A percentile compares a stretch with the other conserved stretches of the same genome.
Evolutionary conservation across 1,140 invertebrate genomes (phyloP).

Genomic region (Liolophura sinensis): DNA sequence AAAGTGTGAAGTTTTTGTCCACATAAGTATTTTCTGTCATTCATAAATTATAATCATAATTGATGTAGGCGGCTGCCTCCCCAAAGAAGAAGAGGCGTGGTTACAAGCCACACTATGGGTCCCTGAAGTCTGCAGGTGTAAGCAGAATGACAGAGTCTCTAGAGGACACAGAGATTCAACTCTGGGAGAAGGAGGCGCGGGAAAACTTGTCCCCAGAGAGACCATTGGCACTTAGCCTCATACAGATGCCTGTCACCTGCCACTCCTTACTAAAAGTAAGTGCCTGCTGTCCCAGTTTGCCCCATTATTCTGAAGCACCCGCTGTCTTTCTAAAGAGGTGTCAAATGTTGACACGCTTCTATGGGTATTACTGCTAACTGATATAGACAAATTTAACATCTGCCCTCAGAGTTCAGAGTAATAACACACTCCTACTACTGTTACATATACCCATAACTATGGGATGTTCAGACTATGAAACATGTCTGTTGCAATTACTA

Average conservation of each 20-base stretch:
- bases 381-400: too few species aligned
- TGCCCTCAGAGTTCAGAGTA: too few species aligned
- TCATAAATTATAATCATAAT: neutral
- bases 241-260: constrained; percentile 51
- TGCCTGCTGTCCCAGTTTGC: neutral
- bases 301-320: too few species aligned
- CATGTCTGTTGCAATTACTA: too few species aligned
- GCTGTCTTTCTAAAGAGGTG: too few species aligned
- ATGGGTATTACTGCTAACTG: too few species aligned
- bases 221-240: constrained; percentile 25
- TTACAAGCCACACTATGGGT: constrained; percentile 47
- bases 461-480: too few species aligned
- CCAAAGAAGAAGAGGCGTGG: constrained; percentile 34
- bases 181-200: constrained; percentile 30
- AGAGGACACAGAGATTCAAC: constrained; percentile 48
- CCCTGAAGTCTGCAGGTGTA: constrained; percentile 38
- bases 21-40: too few species aligned
- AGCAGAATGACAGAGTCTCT: constrained; percentile 46
- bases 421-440: too few species aligned
- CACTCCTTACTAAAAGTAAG: constrained; percentile 51
- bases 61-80: neutral
- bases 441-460: too few species aligned
- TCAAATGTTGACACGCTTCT: too few species aligned
- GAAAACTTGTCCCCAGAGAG: constrained; percentile 19
- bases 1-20: too few species aligned